A percentile compares a stretch with the other conserved stretches of the same genome.
Conservation (phyloP, 2,888 invertebrate genomes). For the Phlogophora meticulosa region DNA sequence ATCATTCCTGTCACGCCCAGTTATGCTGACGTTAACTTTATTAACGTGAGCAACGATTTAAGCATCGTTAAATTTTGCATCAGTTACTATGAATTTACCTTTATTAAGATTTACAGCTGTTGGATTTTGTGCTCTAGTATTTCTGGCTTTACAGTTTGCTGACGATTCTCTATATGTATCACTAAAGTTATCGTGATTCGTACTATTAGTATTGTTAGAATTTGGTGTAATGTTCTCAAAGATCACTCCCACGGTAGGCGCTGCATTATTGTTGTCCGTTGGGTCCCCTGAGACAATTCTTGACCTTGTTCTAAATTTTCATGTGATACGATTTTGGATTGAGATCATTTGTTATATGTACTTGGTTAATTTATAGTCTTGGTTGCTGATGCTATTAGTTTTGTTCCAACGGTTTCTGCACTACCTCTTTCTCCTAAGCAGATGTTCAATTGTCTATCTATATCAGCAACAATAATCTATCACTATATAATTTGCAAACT, state of each 20-base stretch:
- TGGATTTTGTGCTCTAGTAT: conserved; percentile 56
- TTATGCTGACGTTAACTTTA: conserved; percentile 71
- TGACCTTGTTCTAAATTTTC: conserved; percentile 87
- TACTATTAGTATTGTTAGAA: conserved; percentile 72
- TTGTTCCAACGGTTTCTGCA: not conserved
- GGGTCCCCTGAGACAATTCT: conserved; percentile 84
- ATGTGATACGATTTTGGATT: conserved; percentile 69
- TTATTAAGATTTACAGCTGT: conserved; percentile 38
- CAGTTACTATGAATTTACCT: conserved; percentile 57
- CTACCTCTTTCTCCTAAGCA: not conserved
- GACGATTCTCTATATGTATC: conserved; percentile 56
- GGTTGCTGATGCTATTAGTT: conserved; percentile 14
- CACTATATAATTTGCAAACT: not conserved
- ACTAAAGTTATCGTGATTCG: conserved; percentile 69
- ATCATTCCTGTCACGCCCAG: conserved; percentile 67
- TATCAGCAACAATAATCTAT: not conserved
- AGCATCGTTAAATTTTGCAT: conserved; percentile 70
- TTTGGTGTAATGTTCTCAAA: conserved; percentile 79
- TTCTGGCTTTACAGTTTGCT: conserved; percentile 26
- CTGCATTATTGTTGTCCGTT: conserved; percentile 84
- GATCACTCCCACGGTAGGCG: conserved; percentile 85
- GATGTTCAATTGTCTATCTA: not conserved
- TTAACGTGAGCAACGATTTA: conserved; percentile 70
- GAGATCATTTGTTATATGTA: conserved; percentile 47
- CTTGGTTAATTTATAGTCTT: conserved; percentile 34